phyloP scores from a whole-genome alignment of 1,140 invertebrate species.

The Protaetia brevitarsis region DNA sequence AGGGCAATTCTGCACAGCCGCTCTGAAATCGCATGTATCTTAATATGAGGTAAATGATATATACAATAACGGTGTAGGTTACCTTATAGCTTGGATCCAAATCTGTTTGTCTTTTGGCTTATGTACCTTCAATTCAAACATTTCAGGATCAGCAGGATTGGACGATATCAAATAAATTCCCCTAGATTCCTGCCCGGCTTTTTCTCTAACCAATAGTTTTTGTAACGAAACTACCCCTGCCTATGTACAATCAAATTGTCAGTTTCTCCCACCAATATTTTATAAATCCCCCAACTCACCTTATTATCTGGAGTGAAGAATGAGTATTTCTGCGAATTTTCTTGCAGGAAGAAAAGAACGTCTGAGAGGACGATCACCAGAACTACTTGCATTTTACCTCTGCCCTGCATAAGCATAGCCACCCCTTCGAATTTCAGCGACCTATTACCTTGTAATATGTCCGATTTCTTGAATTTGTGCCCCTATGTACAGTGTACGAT shows the following conservation, averaged over 20 bases:
- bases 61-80: constrained; percentile 28
- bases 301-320: constrained; percentile 87
- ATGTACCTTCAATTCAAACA: constrained; percentile 91
- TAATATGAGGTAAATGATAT: constrained; percentile 22
- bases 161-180: constrained; percentile 88
- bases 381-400: constrained; percentile 78
- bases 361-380: constrained; percentile 87
- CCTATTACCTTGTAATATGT: constrained; percentile 78
- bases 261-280: not conserved
- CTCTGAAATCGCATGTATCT: constrained; percentile 45
- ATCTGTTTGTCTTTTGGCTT: constrained; percentile 82
- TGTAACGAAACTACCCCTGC: constrained; percentile 87
- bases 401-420: constrained; percentile 78
- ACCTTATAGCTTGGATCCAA: constrained; percentile 84
- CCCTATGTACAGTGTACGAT: constrained; percentile 78
- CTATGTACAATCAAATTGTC: constrained; percentile 48
- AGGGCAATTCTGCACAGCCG: constrained; percentile 69
- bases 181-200: constrained; percentile 82
- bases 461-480: constrained; percentile 92
- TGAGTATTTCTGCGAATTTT: constrained; percentile 78
- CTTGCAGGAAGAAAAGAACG: constrained; percentile 86
- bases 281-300: constrained; percentile 47
- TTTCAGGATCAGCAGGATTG: constrained; percentile 83
- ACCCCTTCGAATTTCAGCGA: constrained; percentile 84
- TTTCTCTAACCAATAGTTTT: constrained; percentile 87